Conservation (phyloP, 2,888 invertebrate species). For the Crepidodera aurea region DNA sequence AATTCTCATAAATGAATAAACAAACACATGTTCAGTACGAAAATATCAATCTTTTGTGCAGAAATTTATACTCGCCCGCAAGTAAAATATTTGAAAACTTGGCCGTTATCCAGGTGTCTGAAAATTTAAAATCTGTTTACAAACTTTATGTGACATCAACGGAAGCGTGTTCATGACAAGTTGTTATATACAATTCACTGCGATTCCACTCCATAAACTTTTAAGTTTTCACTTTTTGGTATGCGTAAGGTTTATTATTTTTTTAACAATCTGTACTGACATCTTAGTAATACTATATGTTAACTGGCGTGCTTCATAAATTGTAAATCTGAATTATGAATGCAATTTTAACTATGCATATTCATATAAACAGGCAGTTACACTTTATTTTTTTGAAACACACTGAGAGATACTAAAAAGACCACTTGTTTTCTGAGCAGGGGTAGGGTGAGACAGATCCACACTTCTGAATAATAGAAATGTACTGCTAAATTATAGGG, state of each 20-base stretch:
- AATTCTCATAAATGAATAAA: not conserved
- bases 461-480: too few species aligned
- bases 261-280: constrained; percentile 6
- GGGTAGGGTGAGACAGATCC: too few species aligned
- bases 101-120: constrained; percentile 21
- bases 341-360: too few species aligned
- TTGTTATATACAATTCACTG: constrained; percentile 20
- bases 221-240: constrained; percentile 4
- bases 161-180: constrained; percentile 21
- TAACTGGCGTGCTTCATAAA: not conserved
- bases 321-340: not conserved
- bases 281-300: not conserved
- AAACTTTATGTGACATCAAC: constrained; percentile 24
- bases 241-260: not conserved
- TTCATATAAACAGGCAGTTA: too few species aligned
- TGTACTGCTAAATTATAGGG: too few species aligned
- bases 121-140: constrained; percentile 28
- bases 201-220: constrained; percentile 24
- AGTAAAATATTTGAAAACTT: constrained; percentile 21
- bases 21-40: not conserved
- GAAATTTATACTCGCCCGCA: not conserved
- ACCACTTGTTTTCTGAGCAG: too few species aligned
- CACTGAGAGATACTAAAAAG: too few species aligned
- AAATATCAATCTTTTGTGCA: constrained; percentile 15
- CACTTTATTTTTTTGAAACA: too few species aligned